Evolutionary conservation across 2,797 vertebrate species (phyloP).

Genomic region (Artibeus jamaicensis): DNA sequence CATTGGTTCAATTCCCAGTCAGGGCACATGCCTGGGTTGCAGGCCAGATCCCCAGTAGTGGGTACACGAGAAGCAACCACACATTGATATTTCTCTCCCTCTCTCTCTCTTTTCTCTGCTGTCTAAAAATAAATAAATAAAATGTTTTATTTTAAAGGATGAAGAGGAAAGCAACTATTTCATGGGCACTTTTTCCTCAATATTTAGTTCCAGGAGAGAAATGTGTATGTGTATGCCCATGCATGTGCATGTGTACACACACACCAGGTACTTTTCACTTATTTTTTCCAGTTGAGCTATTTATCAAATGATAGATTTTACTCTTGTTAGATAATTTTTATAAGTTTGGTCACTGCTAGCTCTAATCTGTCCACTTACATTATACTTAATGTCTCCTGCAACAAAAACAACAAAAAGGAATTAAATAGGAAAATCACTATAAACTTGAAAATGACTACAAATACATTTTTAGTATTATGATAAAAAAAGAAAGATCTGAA

Average conservation of each 20-base stretch:
- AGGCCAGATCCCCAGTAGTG: no score
- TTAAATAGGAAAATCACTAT: background rate
- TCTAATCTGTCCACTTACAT: background rate
- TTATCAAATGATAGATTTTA: background rate
- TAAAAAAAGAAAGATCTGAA: background rate
- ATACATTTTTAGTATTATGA: background rate
- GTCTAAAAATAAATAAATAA: no score
- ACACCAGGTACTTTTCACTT: background rate
- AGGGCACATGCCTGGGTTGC: no score
- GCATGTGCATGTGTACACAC: accelerated
- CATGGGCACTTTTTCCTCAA: background rate
- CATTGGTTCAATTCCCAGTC: no score
- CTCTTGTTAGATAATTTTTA: background rate
- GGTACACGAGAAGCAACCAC: no score
- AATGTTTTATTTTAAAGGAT: background rate
- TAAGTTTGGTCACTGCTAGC: background rate
- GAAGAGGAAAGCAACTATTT: background rate
- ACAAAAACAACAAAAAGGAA: background rate
- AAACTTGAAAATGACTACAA: background rate
- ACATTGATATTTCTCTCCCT: no score
- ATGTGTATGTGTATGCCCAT: accelerated
- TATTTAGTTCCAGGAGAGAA: background rate
- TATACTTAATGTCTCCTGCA: background rate
- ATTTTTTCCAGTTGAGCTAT: background rate
- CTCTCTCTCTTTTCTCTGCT: no score